phyloP scores from a whole-genome alignment of 2,888 invertebrate genomes.

The Graphium colonna region DNA sequence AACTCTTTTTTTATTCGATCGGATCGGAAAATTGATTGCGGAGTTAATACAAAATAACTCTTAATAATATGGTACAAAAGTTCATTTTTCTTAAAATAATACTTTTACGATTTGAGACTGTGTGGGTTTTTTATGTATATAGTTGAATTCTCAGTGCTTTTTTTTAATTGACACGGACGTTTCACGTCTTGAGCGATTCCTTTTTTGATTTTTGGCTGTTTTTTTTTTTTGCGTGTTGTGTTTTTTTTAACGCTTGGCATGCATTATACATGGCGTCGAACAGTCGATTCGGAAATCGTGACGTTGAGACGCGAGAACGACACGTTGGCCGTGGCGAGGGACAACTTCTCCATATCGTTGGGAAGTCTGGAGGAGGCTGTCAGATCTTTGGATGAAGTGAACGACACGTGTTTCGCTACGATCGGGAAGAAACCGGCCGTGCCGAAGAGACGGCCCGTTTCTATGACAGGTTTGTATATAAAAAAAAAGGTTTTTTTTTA shows the following conservation, averaged over 20 bases:
- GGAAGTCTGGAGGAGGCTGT: conserved; percentile 73
- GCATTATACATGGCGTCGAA: too few relatives aligned
- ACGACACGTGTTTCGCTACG: conserved; percentile 64
- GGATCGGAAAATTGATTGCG: too few relatives aligned
- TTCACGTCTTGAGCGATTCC: background rate
- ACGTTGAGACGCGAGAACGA: conserved; percentile 76
- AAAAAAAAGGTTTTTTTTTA: background rate
- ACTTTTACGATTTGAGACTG: too few relatives aligned
- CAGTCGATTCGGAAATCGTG: conserved; percentile 75
- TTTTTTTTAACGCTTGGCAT: background rate
- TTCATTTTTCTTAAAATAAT: too few relatives aligned
- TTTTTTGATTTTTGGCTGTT: background rate
- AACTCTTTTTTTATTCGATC: too few relatives aligned
- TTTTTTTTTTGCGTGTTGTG: too few relatives aligned
- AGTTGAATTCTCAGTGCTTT: too few relatives aligned
- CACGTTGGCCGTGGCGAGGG: conserved; percentile 63
- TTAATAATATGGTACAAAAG: too few relatives aligned
- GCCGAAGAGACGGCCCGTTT: conserved; percentile 79
- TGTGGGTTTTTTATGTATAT: conserved; percentile 21
- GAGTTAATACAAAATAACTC: too few relatives aligned
- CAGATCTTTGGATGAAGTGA: conserved; percentile 63
- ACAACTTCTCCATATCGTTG: conserved; percentile 71
- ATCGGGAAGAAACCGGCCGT: conserved; percentile 73
- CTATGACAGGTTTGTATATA: conserved; percentile 79
- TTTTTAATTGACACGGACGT: background rate